These are phyloP conservation scores for Isichthys henryi DNA, from an alignment of 2,113 vertebrate species.

Conservation along the genomic window DNA sequence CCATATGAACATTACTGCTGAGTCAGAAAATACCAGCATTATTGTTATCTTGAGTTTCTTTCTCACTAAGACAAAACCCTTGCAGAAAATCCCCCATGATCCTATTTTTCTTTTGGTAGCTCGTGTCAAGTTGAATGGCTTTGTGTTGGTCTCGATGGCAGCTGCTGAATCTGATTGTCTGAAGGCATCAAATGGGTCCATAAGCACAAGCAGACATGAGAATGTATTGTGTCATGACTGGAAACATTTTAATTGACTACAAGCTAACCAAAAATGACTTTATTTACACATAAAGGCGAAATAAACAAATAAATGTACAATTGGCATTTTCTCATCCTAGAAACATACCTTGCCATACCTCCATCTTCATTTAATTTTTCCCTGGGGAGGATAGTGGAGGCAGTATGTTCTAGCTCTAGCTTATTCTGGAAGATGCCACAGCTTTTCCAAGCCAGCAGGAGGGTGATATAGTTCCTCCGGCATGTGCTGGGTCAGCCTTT, in stretches of 20 bases:
- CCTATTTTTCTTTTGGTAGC: background rate
- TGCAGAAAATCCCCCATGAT: background rate
- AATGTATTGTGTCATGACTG: background rate
- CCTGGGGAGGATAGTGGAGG: background rate
- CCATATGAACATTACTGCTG: background rate
- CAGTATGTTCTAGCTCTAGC: background rate
- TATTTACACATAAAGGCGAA: background rate
- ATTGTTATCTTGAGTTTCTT: background rate
- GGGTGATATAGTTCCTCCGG: background rate
- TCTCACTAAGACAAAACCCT: background rate
- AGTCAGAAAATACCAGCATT: background rate
- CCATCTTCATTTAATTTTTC: background rate
- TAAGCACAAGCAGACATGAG: background rate
- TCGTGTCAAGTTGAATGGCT: background rate
- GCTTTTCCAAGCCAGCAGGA: background rate
- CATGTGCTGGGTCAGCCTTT: background rate
- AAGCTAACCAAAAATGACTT: background rate
- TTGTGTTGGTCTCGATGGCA: background rate
- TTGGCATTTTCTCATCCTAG: background rate
- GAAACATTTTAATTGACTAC: background rate
- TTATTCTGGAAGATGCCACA: background rate
- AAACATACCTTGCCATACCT: background rate
- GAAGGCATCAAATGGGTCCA: background rate
- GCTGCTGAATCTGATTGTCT: background rate
- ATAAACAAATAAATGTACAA: background rate